A percentile compares a stretch with the other conserved stretches of the same genome.
Conservation (phyloP, 2,113 vertebrate genomes). For the Dendrocopos noguchii region DNA sequence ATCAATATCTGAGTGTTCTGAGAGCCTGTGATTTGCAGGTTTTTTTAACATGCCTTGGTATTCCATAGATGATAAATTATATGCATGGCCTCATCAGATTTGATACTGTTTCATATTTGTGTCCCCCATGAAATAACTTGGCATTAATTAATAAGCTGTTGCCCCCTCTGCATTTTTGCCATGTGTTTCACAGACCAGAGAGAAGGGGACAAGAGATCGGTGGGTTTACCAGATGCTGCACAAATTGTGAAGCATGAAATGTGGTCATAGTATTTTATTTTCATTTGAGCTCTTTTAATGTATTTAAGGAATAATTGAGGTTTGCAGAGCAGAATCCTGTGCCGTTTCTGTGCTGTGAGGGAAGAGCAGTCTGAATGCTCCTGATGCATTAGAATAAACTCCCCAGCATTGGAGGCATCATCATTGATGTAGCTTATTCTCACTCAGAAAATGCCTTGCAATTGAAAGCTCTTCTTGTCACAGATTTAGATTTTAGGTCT, state of each 20-base stretch:
- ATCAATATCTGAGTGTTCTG: too few species aligned
- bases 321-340: neutral
- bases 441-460: neutral
- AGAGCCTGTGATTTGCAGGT: neutral
- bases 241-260: neutral
- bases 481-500: neutral
- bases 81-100: neutral
- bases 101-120: neutral
- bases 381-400: neutral
- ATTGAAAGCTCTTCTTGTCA: slow-evolving; percentile 10
- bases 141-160: neutral
- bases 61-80: neutral
- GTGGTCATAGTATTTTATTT: neutral
- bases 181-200: neutral
- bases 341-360: neutral
- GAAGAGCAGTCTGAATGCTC: neutral
- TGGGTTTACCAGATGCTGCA: neutral
- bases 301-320: neutral
- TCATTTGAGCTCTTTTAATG: neutral
- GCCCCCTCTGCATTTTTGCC: neutral
- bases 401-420: neutral
- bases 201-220: neutral
- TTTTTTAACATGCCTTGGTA: neutral
- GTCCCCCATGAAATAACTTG: neutral
- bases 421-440: slow-evolving; percentile 38